A percentile compares a stretch with the other conserved stretches of the same genome.
Conservation (phyloP, 2,113 vertebrate genomes). For the Morone saxatilis region DNA sequence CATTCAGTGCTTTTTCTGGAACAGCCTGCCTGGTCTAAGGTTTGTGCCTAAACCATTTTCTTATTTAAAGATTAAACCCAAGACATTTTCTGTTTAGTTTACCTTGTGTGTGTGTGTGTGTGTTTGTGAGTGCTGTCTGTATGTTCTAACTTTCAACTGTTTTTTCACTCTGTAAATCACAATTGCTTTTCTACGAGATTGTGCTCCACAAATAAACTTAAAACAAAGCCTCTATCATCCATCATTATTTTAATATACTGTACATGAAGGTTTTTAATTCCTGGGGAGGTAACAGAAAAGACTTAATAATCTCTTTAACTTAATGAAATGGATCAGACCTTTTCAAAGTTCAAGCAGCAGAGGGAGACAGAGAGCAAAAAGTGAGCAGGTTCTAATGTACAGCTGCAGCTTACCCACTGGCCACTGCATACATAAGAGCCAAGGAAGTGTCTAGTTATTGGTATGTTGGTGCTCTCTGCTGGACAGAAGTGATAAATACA, state of each 20-base stretch:
- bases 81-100: too few relatives aligned
- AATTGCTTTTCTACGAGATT: background rate
- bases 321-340: background rate
- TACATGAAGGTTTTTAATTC: background rate
- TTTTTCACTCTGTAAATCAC: background rate
- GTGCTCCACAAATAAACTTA: background rate
- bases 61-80: background rate
- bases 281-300: background rate
- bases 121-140: background rate
- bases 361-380: constrained; percentile 39
- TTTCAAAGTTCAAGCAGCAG: constrained; percentile 35
- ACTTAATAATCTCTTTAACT: too few relatives aligned
- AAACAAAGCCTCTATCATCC: background rate
- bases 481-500: constrained; percentile 51
- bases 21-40: background rate
- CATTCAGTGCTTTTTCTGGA: background rate
- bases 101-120: constrained; percentile 2
- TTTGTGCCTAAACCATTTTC: background rate
- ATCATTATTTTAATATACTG: background rate
- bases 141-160: background rate
- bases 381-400: background rate
- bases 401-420: background rate
- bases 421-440: background rate
- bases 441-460: constrained; percentile 3
- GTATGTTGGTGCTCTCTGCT: constrained; percentile 67